phyloP scores from a whole-genome alignment of 1,140 invertebrate genomes.

The Oryctes rhinoceros region DNA sequence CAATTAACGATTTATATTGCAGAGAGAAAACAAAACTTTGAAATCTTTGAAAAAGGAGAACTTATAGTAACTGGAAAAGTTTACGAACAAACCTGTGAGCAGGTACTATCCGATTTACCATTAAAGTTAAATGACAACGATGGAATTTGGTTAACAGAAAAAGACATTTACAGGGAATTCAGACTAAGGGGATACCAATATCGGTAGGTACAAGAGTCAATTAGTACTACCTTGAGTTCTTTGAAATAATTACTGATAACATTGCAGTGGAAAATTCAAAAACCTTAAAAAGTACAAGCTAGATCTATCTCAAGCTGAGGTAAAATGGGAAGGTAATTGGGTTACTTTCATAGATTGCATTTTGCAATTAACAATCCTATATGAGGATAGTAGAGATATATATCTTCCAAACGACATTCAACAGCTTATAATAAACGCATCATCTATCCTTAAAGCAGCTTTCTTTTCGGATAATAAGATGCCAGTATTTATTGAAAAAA shows the following conservation, averaged over 20 bases:
- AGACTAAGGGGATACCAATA: constrained; percentile 83
- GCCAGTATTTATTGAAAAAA: background rate
- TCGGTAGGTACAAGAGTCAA: constrained; percentile 51
- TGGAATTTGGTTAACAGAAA: constrained; percentile 47
- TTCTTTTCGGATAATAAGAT: background rate
- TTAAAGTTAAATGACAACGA: too few relatives aligned
- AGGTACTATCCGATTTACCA: too few relatives aligned
- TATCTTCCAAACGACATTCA: constrained; percentile 79
- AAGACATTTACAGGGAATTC: constrained; percentile 94
- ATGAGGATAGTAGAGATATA: constrained; percentile 75
- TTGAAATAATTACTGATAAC: too few relatives aligned
- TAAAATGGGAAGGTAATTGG: constrained; percentile 84
- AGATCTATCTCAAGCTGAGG: constrained; percentile 63
- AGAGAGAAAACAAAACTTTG: too few relatives aligned
- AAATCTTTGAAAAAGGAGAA: too few relatives aligned
- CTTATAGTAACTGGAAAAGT: background rate
- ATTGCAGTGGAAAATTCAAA: constrained; percentile 66
- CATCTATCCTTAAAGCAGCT: background rate
- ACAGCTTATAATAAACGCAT: constrained; percentile 71
- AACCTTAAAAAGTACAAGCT: constrained; percentile 66
- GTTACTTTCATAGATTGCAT: constrained; percentile 92
- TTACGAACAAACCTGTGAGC: too few relatives aligned
- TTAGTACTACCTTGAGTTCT: too few relatives aligned
- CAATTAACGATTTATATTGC: constrained; percentile 71
- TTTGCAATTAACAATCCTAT: constrained; percentile 85